A percentile compares a stretch with the other conserved stretches of the same genome.
Conservation (phyloP, 2,888 invertebrate species). For the Plutella xylostella region DNA sequence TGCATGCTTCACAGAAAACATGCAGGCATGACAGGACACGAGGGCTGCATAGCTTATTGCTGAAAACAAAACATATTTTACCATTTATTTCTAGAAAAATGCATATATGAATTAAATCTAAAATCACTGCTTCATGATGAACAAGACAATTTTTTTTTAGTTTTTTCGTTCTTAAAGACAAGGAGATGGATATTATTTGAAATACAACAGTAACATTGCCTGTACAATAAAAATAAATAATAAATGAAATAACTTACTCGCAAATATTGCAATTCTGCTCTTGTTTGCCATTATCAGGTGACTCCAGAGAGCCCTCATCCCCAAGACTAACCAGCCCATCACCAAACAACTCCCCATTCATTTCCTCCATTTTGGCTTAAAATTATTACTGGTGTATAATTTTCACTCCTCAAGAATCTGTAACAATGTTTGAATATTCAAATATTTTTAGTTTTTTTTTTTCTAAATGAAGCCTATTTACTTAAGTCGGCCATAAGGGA, state of each 20-base stretch:
- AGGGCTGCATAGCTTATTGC: slow-evolving; percentile 82
- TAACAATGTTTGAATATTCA: no score
- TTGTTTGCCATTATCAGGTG: slow-evolving; percentile 59
- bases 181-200: no score
- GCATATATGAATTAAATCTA: background rate
- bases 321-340: slow-evolving; percentile 59
- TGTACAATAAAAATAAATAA: no score
- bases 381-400: slow-evolving; percentile 49
- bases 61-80: slow-evolving; percentile 25
- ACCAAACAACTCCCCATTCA: slow-evolving; percentile 64
- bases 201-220: no score
- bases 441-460: background rate
- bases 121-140: no score
- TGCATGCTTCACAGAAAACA: slow-evolving; percentile 93
- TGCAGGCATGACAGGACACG: slow-evolving; percentile 93
- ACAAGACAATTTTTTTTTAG: no score
- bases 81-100: background rate
- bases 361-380: slow-evolving; percentile 72
- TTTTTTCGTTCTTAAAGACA: no score
- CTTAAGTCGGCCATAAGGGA: no score
- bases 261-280: slow-evolving; percentile 75
- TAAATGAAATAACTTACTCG: slow-evolving; percentile 71
- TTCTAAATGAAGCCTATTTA: background rate
- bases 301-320: slow-evolving; percentile 64
- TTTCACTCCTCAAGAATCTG: slow-evolving; percentile 55